Base-by-base conservation (phyloP, 2,113 vertebrate species). In the Aptenodytes patagonicus region DNA sequence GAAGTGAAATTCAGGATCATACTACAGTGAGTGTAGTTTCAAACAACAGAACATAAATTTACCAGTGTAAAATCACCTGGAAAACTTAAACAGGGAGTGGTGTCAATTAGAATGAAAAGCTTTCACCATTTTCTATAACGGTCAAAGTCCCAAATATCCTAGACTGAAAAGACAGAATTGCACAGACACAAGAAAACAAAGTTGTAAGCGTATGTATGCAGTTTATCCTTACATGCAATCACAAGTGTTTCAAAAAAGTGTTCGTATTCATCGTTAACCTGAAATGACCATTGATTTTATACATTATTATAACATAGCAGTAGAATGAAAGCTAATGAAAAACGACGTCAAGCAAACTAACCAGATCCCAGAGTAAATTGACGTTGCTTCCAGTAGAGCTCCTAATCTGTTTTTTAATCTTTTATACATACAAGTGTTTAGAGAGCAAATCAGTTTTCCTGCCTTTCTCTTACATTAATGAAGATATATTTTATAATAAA, bases 381-480 rank as follows among this genome's bases (percentile, higher is more conserved):
- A 80, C 28, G 47, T 22, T 52, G 34, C 83, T 85, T 86, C n/a
- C 58, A 93, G 38, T 40, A 69, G 26, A 81, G 64, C 57, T 96
- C 44, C 46, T 82, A 77, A 87, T 87, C 47, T 93, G 54, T n/a
- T 51, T 81, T 97, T 96, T 82, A 89, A 87, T 82, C 54, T 85
- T 94, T 94, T 90, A 91, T 68, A 92, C 31, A 88, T 85, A 61
- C 58, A 94, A 65, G 38, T 73, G 71, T 96, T 96, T 90, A 49
- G 72, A 87, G 86, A 89, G 49, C 14, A 77, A 93, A 93, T 95
- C 83, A 90, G 64, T 85, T 79, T 95, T n/a, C 34, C 88, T 86
- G 34, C 58, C 46, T 96, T 87, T 83, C 77, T 76, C 13, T 91
- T 95, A 95, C 87, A 93, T 90, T 96, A 97, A 97, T 95, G 66